Evolutionary conservation across 2,113 vertebrate genomes (phyloP), one percentile per base, ranked within the genome.

Genomic region (Colistium nudipinnis): DNA sequence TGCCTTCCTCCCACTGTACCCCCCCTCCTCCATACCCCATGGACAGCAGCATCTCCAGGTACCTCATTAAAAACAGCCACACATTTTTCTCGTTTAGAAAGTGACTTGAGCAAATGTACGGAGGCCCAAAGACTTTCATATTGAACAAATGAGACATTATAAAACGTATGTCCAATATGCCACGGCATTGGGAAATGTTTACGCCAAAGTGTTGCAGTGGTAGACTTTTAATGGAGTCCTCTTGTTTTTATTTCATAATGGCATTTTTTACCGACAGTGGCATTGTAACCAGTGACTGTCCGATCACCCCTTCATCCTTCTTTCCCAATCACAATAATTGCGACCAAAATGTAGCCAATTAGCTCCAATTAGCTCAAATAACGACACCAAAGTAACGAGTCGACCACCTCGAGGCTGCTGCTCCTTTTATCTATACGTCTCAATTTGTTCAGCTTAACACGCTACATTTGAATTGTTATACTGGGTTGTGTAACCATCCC

Each of bases 11-110:
- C 82, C 98, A 99, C 94, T 99, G 98, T 91, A 98, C 97, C 0
- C 98, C 97, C 55, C 98, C 98, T 84, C 98, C 98, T 85, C 97
- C 97, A 44, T 99, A 99, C 91, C 98, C 98, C 71, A 96, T 97
- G 91, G 97, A 99, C 94, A 97, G 96, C 95, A 98, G 97, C 93
- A 99, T 99, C 79, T 95, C 98, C 94, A 99, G 97, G 98, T 99
- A 96, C 83, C 80, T 86, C 47, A 61, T 20, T 56, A 51, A 19
- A 56, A 76, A 19, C 36, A 41, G 20, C 61, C 69, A 38, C 24
- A 36, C 36, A 35, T n/a, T 61, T 48, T 43, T 20, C n/a, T 14
- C 8, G 3, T 10, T 11, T 36, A 36, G 1, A n/a, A 35, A 47
- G 24, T 61, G 6, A n/a, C 44, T 6, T n/a, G 12, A 30, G 17